phyloP scores from a whole-genome alignment of 1,140 invertebrate species.

The Piezodorus guildinii region DNA sequence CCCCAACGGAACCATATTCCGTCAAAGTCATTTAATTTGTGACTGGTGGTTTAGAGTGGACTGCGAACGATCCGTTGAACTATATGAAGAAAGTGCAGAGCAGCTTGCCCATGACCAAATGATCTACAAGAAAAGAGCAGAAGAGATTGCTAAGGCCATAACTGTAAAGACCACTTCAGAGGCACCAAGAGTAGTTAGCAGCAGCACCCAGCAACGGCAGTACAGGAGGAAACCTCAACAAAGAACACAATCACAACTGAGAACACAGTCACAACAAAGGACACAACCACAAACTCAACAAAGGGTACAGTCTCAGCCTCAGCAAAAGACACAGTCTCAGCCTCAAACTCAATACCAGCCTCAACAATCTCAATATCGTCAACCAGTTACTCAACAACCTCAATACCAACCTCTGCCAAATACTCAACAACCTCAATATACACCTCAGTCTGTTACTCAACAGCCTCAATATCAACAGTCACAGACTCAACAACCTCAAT shows the following conservation, averaged over 20 bases:
- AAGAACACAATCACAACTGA: no score
- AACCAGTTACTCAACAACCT: no score
- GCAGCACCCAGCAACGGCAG: neutral
- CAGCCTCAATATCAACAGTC: no score
- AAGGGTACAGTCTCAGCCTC: no score
- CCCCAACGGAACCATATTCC: slow-evolving; percentile 85
- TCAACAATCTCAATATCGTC: neutral
- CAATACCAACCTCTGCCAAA: neutral
- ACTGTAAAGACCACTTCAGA: neutral
- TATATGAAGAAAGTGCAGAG: slow-evolving; percentile 73
- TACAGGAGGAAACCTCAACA: slow-evolving; percentile 11
- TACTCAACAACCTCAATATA: neutral
- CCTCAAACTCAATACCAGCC: neutral
- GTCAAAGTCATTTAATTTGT: slow-evolving; percentile 78
- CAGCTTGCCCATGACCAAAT: slow-evolving; percentile 35
- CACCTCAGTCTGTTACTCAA: neutral
- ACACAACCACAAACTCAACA: no score
- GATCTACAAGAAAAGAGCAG: slow-evolving; percentile 28
- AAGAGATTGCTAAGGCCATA: slow-evolving; percentile 28
- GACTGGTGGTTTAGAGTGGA: slow-evolving; percentile 92
- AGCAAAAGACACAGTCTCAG: no score
- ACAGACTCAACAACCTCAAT: neutral
- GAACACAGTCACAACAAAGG: no score
- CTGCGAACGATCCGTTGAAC: slow-evolving; percentile 59
- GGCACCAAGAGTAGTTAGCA: neutral